Base-by-base conservation (phyloP, 2,113 vertebrate genomes). In the Chascanopsetta lugubris region DNA sequence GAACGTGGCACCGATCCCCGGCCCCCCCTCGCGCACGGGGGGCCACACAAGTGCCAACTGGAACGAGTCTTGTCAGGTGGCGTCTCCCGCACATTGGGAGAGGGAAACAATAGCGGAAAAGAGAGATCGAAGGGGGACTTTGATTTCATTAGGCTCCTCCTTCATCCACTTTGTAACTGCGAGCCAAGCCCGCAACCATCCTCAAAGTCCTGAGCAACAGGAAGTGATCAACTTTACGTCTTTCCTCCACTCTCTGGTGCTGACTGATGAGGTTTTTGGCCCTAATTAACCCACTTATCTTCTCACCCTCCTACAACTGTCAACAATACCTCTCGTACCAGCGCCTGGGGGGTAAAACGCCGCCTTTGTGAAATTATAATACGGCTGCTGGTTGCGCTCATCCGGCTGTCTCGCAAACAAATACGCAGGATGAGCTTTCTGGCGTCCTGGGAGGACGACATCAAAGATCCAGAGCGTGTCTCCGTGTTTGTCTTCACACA, bases 211-310 rank as follows among this genome's bases (percentile, higher is more conserved):
- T 62, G 66, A 71, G 12, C 7, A 88, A 77, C 80, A 90, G 87
- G 88, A 89, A 89, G 80, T 61, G 80, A 82, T 89, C 87, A 86
- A 90, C 83, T 86, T 85, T 72, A 86, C 86, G 83, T 85, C 80
- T 80, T 84, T 76, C 79, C 82, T 82, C 54, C 53, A 27, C 82
- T 80, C 80, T 82, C 54, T 49, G 29, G n/a, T 81, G 87, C 88
- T 91, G 88, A 91, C 85, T 87, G 89, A 92, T 86, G 83, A 87
- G 75, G 48, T 82, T 87, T 88, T 86, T 91, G 87, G 85, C 84
- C 79, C 83, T 90, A 92, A 93, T 93, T 90, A 92, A 90, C 90
- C 86, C 73, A 90, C 80, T 89, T 93, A 88, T 88, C 80, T 83
- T 82, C 54, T n/a, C n/a, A n/a, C n/a, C 56, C 77, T 67, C 47